These are phyloP conservation scores for Probaryconus sp. DNA, from an alignment of 1,140 invertebrate genomes.

Conservation along the genomic window DNA sequence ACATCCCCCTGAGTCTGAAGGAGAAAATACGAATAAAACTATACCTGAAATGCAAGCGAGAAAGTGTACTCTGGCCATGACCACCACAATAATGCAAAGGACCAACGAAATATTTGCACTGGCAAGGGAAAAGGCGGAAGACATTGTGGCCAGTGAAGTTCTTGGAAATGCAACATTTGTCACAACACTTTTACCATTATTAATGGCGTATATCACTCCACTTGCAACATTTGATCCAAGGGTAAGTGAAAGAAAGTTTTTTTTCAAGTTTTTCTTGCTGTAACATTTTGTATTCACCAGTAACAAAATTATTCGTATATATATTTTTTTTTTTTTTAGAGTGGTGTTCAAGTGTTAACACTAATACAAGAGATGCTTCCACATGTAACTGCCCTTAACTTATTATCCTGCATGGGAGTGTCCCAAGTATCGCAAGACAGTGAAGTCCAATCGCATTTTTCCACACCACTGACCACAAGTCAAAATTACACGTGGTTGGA, in stretches of 20 bases:
- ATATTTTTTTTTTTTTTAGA: slow-evolving; percentile 80
- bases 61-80: slow-evolving; percentile 85
- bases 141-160: slow-evolving; percentile 79
- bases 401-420: slow-evolving; percentile 77
- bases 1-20: slow-evolving; percentile 80
- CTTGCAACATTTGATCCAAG: slow-evolving; percentile 89
- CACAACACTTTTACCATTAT: slow-evolving; percentile 86
- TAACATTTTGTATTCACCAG: background rate
- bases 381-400: slow-evolving; percentile 91
- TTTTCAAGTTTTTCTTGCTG: too few relatives aligned
- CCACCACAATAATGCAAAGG: slow-evolving; percentile 84
- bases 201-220: slow-evolving; percentile 89
- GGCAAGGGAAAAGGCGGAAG: slow-evolving; percentile 83
- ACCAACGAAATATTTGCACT: slow-evolving; percentile 85
- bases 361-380: slow-evolving; percentile 94
- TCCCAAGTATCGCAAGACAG: slow-evolving; percentile 75
- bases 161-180: slow-evolving; percentile 82
- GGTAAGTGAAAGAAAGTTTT: too few relatives aligned
- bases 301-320: background rate
- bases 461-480: slow-evolving; percentile 82
- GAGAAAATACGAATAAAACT: slow-evolving; percentile 82
- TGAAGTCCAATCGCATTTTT: slow-evolving; percentile 66
- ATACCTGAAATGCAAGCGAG: slow-evolving; percentile 85
- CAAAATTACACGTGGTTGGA: slow-evolving; percentile 95
- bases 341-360: slow-evolving; percentile 93